Evolutionary conservation across 2,113 vertebrate species (phyloP).

Genomic region (Barnardius zonarius): DNA sequence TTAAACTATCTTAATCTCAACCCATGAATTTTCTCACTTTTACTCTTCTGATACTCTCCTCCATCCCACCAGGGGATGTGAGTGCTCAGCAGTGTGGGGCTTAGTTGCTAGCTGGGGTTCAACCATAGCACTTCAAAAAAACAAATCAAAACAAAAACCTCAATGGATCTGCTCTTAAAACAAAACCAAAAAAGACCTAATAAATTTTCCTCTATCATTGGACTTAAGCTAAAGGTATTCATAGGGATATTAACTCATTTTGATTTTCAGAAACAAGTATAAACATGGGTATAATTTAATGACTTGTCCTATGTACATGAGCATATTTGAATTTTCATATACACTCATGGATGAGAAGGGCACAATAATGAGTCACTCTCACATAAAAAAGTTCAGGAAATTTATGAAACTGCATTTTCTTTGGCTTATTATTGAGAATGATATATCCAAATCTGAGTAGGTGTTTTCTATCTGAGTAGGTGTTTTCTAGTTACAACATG

Average conservation of each 20-base stretch:
- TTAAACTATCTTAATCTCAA: neutral
- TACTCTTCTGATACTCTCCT: neutral
- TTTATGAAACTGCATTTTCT: neutral
- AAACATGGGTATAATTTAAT: neutral
- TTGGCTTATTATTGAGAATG: neutral
- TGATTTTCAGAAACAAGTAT: neutral
- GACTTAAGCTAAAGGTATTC: neutral
- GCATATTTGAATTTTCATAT: neutral
- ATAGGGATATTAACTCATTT: neutral
- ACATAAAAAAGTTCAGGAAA: neutral
- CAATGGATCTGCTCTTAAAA: neutral
- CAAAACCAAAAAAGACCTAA: neutral
- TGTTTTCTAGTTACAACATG: neutral
- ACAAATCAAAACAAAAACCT: neutral
- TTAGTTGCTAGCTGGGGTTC: neutral
- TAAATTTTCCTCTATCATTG: neutral
- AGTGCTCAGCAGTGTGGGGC: neutral
- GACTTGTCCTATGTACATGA: neutral
- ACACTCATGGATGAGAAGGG: neutral
- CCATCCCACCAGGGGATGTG: neutral
- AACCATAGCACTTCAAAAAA: neutral
- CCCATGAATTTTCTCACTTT: neutral
- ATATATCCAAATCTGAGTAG: neutral
- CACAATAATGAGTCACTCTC: neutral
- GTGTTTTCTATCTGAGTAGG: neutral